Conservation (phyloP, 2,888 invertebrate species). For the Ditula angustiorana region DNA sequence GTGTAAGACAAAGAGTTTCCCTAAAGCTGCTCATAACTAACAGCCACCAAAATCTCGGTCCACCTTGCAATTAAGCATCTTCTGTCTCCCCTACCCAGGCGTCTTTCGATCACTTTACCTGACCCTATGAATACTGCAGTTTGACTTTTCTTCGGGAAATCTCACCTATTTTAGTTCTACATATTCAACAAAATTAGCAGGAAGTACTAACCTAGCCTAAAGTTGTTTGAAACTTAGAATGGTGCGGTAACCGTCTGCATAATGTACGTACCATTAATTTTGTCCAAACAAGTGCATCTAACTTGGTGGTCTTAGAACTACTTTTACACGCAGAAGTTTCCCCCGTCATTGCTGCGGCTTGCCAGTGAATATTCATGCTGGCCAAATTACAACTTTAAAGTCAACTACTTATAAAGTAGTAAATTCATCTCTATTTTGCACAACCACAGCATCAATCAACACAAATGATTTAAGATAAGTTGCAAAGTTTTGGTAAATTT, state of each 20-base stretch:
- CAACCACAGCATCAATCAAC: background rate
- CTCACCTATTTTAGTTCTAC: background rate
- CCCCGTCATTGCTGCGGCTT: slow-evolving; percentile 20
- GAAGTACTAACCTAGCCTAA: slow-evolving; percentile 4
- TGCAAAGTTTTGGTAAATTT: too few species aligned
- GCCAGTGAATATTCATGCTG: slow-evolving; percentile 32
- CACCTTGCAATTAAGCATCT: too few species aligned
- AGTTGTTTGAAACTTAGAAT: slow-evolving; percentile 27
- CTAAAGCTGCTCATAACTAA: too few species aligned
- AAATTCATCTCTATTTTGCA: slow-evolving; percentile 26
- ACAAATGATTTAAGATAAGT: too few species aligned
- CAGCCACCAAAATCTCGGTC: too few species aligned
- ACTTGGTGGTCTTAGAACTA: slow-evolving; percentile 17
- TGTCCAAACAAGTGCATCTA: slow-evolving; percentile 29
- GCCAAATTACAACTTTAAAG: slow-evolving; percentile 31
- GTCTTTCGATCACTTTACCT: too few species aligned
- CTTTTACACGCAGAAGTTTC: slow-evolving; percentile 29
- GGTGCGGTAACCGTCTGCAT: slow-evolving; percentile 22
- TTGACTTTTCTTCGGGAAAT: too few species aligned
- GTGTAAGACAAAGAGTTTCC: too few species aligned
- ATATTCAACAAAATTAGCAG: too few species aligned
- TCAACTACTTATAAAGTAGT: slow-evolving; percentile 4
- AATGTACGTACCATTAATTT: slow-evolving; percentile 36
- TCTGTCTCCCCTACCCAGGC: too few species aligned
- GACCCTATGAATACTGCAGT: too few species aligned